phyloP scores from a whole-genome alignment of 2,113 vertebrate genomes.

The Thamnophis sirtalis region DNA sequence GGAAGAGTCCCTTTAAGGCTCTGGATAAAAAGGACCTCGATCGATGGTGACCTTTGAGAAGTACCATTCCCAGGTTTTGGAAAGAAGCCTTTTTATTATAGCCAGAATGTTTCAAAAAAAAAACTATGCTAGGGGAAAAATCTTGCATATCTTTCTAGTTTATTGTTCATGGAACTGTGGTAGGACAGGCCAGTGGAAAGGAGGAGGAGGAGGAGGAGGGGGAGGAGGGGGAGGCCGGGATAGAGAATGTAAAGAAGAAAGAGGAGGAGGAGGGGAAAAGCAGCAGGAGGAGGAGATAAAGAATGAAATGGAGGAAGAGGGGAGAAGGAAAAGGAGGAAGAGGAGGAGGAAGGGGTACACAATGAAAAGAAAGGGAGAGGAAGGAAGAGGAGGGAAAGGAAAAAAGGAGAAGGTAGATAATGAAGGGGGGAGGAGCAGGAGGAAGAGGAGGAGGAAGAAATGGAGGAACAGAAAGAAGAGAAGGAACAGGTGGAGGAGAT shows the following conservation, averaged over 20 bases:
- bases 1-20: neutral
- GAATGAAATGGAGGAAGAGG: too few species aligned
- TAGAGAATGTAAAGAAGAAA: too few species aligned
- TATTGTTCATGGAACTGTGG: neutral
- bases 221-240: too few species aligned
- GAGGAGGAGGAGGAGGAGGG: neutral
- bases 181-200: neutral
- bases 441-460: neutral
- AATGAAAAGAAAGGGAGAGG: too few species aligned
- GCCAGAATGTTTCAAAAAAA: neutral
- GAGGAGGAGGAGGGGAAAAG: too few species aligned
- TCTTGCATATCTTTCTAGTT: neutral
- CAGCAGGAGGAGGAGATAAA: too few species aligned
- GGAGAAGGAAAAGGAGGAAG: neutral
- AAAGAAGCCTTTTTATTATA: neutral
- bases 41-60: neutral
- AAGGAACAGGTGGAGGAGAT: too few species aligned
- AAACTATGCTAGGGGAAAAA: neutral
- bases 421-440: too few species aligned
- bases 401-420: too few species aligned
- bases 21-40: neutral
- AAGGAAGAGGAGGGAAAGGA: too few species aligned
- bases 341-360: too few species aligned
- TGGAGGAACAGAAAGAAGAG: too few species aligned
- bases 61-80: neutral